Percentiles rank a stretch among this genome's conserved stretches.
Conservation (phyloP, 2,113 vertebrate species). For the Larimichthys polyactis region DNA sequence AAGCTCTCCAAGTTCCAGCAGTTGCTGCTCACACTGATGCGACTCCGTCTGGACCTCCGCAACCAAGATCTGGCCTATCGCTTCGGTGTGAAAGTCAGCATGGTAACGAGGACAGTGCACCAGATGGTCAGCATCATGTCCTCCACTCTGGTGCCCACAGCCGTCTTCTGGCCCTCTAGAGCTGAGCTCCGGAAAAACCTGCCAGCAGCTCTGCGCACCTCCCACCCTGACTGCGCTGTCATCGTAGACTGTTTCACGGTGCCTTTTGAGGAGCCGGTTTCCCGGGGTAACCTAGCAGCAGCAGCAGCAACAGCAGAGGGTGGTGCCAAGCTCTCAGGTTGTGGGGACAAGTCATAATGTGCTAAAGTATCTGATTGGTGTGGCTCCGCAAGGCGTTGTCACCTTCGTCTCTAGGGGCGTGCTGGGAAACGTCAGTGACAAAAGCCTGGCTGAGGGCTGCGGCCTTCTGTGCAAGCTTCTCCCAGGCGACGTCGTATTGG, state of each 20-base stretch:
- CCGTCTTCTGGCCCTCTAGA: conserved; percentile 84
- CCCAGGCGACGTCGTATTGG: conserved; percentile 81
- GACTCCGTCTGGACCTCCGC: conserved; percentile 82
- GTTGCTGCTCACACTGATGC: conserved; percentile 83
- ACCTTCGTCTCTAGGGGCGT: conserved; percentile 82
- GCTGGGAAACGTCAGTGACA: conserved; percentile 78
- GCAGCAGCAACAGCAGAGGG: conserved; percentile 43
- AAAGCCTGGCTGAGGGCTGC: conserved; percentile 78
- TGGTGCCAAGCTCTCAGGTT: not conserved
- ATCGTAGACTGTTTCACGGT: conserved; percentile 84
- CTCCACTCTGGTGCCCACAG: conserved; percentile 82
- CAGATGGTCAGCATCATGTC: conserved; percentile 84
- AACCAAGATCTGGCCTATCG: conserved; percentile 85
- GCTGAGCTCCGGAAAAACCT: conserved; percentile 84
- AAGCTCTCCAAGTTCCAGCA: conserved; percentile 85
- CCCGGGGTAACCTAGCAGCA: conserved; percentile 35
- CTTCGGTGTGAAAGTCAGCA: conserved; percentile 81
- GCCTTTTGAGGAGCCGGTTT: conserved; percentile 75
- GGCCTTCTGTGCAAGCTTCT: conserved; percentile 83
- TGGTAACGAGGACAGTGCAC: conserved; percentile 79
- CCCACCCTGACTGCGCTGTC: conserved; percentile 83
- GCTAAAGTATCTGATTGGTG: conserved; percentile 83
- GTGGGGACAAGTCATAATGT: conserved; percentile 39
- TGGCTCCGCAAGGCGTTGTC: conserved; percentile 84
- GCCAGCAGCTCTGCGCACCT: conserved; percentile 71